These are phyloP conservation scores for Lineus longissimus DNA, from an alignment of 1,140 invertebrate species.

Conservation along the genomic window DNA sequence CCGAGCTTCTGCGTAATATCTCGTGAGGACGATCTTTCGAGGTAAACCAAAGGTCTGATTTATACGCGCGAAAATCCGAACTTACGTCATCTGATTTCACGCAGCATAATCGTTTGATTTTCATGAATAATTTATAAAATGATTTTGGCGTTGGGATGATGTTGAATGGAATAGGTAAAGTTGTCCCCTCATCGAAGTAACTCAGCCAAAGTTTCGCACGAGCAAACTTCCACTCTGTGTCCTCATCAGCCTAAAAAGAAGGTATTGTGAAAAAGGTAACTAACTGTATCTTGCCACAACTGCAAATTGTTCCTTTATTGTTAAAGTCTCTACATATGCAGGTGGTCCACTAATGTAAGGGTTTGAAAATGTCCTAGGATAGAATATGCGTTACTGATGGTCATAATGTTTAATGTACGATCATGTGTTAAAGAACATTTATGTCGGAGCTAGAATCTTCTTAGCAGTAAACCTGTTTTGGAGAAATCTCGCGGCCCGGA, in stretches of 20 bases:
- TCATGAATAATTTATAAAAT: background rate
- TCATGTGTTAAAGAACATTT: too few relatives aligned
- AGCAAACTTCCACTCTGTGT: constrained; percentile 16
- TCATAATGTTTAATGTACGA: too few relatives aligned
- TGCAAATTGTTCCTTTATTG: background rate
- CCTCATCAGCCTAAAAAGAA: constrained; percentile 13
- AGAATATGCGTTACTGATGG: too few relatives aligned
- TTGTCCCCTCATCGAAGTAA: constrained; percentile 53
- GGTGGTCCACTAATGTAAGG: too few relatives aligned
- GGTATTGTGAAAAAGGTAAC: constrained; percentile 4
- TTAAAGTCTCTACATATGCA: background rate
- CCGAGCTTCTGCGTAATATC: too few relatives aligned
- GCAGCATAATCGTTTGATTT: background rate
- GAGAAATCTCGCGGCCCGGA: too few relatives aligned
- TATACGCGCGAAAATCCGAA: background rate
- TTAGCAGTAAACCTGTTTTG: too few relatives aligned
- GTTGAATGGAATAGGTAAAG: constrained; percentile 80
- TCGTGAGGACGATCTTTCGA: too few relatives aligned
- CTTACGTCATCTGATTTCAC: background rate
- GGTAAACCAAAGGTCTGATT: background rate
- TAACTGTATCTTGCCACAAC: too few relatives aligned
- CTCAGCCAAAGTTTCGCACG: constrained; percentile 12
- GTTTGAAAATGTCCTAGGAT: too few relatives aligned
- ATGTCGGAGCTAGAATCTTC: too few relatives aligned
- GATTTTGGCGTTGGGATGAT: constrained; percentile 84